Evolutionary conservation across 2,888 invertebrate genomes (phyloP).

Genomic region (Dermolepida albohirtum): DNA sequence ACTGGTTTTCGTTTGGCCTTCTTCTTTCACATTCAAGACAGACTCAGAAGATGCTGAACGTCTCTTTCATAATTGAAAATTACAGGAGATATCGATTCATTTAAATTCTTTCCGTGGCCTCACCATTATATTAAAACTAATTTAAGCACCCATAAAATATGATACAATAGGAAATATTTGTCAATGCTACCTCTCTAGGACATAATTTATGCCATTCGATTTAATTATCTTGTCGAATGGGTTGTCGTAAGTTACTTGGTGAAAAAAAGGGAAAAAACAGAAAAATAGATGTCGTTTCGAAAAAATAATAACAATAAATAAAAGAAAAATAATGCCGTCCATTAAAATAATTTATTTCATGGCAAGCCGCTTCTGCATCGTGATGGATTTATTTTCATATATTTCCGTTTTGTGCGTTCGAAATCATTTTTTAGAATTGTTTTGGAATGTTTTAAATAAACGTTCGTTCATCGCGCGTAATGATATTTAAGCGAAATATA

Average conservation of each 20-base stretch:
- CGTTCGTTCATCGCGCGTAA: no score
- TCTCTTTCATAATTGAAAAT: conserved; percentile 27
- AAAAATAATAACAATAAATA: background rate
- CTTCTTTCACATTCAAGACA: background rate
- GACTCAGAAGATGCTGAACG: conserved; percentile 1
- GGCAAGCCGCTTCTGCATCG: no score
- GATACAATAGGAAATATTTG: conserved; percentile 21
- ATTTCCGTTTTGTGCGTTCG: no score
- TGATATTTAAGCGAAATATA: no score
- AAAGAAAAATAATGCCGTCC: no score
- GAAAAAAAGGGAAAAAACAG: background rate
- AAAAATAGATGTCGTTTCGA: background rate
- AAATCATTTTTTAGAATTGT: no score
- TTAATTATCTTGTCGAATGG: conserved; percentile 18
- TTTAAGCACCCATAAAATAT: conserved; percentile 25
- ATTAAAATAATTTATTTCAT: no score
- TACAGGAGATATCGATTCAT: conserved; percentile 19
- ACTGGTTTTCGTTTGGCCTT: conserved; percentile 10
- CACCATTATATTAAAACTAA: conserved; percentile 18
- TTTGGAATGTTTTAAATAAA: no score
- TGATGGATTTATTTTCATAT: no score
- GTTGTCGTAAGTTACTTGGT: conserved; percentile 5
- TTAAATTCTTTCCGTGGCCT: conserved; percentile 6
- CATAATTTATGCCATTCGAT: conserved; percentile 13
- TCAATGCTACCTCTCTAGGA: conserved; percentile 9